Evolutionary conservation across 2,888 invertebrate species (phyloP), one percentile per base, ranked within the genome.

Genomic region (Nomada fucata): DNA sequence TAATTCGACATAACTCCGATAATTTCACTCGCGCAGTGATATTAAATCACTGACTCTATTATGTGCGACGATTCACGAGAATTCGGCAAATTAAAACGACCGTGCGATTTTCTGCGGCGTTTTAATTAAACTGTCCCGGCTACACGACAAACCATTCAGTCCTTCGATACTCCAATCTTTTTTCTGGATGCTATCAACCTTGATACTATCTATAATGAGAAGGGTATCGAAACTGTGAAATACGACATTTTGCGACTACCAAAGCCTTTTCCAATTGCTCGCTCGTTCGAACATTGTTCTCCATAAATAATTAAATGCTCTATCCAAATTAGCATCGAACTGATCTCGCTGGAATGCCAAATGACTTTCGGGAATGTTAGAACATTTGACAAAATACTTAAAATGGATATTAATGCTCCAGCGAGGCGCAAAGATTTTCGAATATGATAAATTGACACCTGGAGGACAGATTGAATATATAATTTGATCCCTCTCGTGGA

Each of bases 41-140:
- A 69, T 65, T 50, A 50, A 73, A 79, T 73, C 47, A 65, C n/a
- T 15, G 9, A 18, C 5, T 18, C 29, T 2, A 59, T 15, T 10
- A 26, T 0, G 63, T 57, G 50, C 57, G 52, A 0, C 20, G 36
- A 70, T 20, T 50, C 55, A 23, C 9, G 67, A 23, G 78, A 50
- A n/a, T 68, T 50, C 44, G 15, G 13, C 20, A 53, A 50, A 57
- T 78, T 55, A 78, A 61, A 72, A 55, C 23, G 26, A 47, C n/a
- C 60, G 52, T 63, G 42, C 13, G 36, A 47, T 29, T 44, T 55
- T 1, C 50, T 18, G 10, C 20, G 50, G 60, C 13, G 36, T 76
- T 76, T 69, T 52, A 52, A 76, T 69, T 29, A 52, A 57, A 76
- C 47, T n/a, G n/a, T 18, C 1, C 13, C 57, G 2, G 18, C 10